Evolutionary conservation across 2,888 invertebrate genomes (phyloP).

Genomic region (Trichogramma dendrolimi): DNA sequence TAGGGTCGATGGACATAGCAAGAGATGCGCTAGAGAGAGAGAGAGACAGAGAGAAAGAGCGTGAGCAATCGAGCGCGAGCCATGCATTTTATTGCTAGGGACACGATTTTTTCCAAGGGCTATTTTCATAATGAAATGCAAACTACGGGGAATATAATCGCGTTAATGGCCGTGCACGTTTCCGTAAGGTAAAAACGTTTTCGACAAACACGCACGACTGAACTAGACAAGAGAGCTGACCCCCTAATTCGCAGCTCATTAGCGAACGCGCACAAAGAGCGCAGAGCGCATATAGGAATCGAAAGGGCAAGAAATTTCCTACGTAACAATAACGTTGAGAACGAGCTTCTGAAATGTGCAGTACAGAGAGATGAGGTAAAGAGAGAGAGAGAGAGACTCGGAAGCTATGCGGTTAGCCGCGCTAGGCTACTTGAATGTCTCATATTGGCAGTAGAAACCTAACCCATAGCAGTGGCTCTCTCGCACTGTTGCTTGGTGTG

Average conservation of each 20-base stretch:
- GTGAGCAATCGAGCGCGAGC: background rate
- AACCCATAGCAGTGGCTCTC: background rate
- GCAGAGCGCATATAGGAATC: too few relatives aligned
- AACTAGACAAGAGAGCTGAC: too few relatives aligned
- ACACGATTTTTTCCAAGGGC: too few relatives aligned
- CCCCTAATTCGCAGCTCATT: too few relatives aligned
- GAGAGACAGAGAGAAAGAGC: background rate
- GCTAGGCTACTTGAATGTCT: background rate
- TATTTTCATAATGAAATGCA: too few relatives aligned
- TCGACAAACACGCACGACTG: background rate
- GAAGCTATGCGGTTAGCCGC: conserved; percentile 12
- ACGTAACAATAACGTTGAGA: background rate
- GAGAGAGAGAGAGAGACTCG: background rate
- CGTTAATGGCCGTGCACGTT: too few relatives aligned
- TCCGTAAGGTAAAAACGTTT: background rate
- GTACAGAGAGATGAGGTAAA: background rate
- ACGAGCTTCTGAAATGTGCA: background rate
- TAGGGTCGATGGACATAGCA: too few relatives aligned
- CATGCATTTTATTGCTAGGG: too few relatives aligned
- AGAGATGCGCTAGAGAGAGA: conserved; percentile 1
- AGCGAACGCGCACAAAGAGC: too few relatives aligned
- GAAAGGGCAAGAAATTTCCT: background rate
- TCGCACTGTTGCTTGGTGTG: background rate
- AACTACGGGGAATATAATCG: too few relatives aligned
- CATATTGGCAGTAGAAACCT: background rate